Conservation (phyloP, 2,113 vertebrate species). For the Serinus canaria region DNA sequence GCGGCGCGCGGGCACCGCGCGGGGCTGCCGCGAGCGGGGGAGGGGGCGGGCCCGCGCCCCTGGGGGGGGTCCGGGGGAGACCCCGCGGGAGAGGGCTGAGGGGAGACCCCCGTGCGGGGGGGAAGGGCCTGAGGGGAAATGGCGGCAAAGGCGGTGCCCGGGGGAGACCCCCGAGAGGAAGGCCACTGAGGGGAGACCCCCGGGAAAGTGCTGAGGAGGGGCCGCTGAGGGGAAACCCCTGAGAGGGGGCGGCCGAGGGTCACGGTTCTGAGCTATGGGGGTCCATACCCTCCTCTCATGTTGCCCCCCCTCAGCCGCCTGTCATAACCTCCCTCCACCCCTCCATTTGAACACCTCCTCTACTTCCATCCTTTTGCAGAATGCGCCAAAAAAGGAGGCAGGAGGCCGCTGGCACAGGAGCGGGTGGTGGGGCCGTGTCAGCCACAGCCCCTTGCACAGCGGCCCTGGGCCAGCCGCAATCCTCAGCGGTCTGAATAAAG, state of each 20-base stretch:
- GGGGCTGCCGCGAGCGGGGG: too few species aligned
- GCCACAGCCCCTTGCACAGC: rapidly evolving
- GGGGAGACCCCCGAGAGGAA: neutral
- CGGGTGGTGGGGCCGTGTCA: rapidly evolving
- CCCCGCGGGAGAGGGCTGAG: neutral
- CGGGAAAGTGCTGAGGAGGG: neutral
- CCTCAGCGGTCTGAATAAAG: neutral
- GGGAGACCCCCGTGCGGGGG: neutral
- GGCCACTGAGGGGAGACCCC: neutral
- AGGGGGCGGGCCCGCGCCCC: neutral
- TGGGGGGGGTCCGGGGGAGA: neutral
- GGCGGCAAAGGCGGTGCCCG: neutral
- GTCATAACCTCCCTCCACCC: neutral
- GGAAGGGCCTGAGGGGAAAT: neutral
- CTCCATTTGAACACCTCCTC: neutral
- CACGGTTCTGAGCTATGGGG: neutral
- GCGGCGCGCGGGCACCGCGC: too few species aligned
- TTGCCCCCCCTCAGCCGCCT: rapidly evolving
- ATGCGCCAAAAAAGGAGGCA: neutral
- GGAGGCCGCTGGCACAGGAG: neutral
- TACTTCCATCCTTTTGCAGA: neutral
- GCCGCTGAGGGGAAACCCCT: neutral
- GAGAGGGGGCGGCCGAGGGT: neutral
- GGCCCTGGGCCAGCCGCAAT: neutral
- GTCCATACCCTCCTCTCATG: rapidly evolving